Evolutionary conservation across 2,113 vertebrate species (phyloP).

Genomic region (Delphinus delphis): DNA sequence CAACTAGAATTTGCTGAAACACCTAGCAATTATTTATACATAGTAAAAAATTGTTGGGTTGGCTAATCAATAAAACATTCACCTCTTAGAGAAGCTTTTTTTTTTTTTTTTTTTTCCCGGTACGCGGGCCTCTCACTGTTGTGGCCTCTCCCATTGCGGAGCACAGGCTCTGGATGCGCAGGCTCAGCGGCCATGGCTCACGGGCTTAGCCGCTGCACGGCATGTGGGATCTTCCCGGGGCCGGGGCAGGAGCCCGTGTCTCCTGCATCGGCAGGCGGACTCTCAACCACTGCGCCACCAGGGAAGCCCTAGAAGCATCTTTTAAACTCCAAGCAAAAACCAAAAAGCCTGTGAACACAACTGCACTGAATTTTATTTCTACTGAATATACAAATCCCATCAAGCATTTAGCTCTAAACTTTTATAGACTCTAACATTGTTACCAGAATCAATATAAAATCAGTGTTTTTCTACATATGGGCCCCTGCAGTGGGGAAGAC

Average conservation of each 20-base stretch:
- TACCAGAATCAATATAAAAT: slow-evolving; percentile 43
- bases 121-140: too few relatives aligned
- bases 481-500: background rate
- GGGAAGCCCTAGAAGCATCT: slow-evolving; percentile 46
- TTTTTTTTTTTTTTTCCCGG: too few relatives aligned
- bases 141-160: too few relatives aligned
- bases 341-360: background rate
- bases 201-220: too few relatives aligned
- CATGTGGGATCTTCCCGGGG: too few relatives aligned
- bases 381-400: background rate
- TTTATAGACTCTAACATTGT: slow-evolving; percentile 49
- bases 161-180: too few relatives aligned
- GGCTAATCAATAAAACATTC: slow-evolving; percentile 78
- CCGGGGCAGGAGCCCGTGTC: too few relatives aligned
- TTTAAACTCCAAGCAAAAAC: slow-evolving; percentile 53
- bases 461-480: background rate
- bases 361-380: slow-evolving; percentile 39
- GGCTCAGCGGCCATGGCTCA: too few relatives aligned
- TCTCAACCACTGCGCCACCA: too few relatives aligned
- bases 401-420: slow-evolving; percentile 56
- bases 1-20: slow-evolving; percentile 70
- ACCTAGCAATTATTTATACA: slow-evolving; percentile 71
- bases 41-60: slow-evolving; percentile 58
- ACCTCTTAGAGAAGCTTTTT: background rate
- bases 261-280: too few relatives aligned